Conservation (phyloP, 2,113 vertebrate species). For the Melanotaenia duboulayi region DNA sequence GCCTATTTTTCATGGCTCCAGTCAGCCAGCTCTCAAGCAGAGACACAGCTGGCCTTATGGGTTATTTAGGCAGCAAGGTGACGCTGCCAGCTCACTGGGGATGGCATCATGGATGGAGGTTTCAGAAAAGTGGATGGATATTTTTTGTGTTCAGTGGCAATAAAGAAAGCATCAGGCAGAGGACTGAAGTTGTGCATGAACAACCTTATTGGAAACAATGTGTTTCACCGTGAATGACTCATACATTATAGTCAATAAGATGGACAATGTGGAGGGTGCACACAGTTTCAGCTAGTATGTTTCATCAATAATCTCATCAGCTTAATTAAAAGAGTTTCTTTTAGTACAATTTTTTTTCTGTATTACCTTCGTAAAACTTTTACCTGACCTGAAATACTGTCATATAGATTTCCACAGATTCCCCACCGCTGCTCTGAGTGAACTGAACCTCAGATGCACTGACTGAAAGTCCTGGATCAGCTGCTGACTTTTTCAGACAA, state of each 20-base stretch:
- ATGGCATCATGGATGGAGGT: background rate
- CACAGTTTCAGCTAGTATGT: too few species aligned
- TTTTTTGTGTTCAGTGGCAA: background rate
- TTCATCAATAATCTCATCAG: too few species aligned
- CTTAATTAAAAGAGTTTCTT: background rate
- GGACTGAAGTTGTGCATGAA: background rate
- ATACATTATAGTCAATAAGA: background rate
- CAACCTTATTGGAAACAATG: constrained; percentile 5
- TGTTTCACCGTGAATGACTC: background rate
- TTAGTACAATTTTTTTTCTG: background rate
- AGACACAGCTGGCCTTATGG: background rate
- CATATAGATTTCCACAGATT: background rate
- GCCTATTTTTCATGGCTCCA: background rate
- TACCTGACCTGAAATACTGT: background rate
- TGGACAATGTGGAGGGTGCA: too few species aligned
- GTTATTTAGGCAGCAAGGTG: background rate
- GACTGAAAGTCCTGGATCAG: constrained; percentile 16
- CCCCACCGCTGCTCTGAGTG: background rate
- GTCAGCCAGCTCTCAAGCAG: background rate
- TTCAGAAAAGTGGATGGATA: background rate
- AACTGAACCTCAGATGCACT: constrained; percentile 11
- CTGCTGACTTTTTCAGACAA: constrained; percentile 4
- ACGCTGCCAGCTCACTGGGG: background rate
- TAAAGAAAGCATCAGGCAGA: background rate
- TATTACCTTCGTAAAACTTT: background rate